Evolutionary conservation across 2,113 vertebrate genomes (phyloP).

Genomic region (Apteryx mantelli): DNA sequence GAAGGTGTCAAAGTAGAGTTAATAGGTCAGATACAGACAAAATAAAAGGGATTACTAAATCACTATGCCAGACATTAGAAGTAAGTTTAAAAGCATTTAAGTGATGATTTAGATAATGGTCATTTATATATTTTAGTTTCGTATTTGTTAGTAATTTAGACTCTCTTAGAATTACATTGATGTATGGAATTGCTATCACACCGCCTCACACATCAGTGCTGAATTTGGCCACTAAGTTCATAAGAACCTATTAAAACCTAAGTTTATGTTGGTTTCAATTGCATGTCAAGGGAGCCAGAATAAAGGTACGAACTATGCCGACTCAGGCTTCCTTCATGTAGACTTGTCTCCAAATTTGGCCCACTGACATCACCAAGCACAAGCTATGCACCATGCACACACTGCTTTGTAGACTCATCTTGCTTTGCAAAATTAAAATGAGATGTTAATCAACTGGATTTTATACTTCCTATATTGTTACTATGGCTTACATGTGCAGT

Average conservation of each 20-base stretch:
- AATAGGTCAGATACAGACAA: neutral
- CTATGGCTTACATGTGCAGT: neutral
- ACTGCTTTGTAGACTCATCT: neutral
- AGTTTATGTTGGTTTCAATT: neutral
- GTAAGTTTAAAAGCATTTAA: neutral
- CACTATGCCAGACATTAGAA: neutral
- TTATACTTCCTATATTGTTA: neutral
- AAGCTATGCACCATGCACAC: neutral
- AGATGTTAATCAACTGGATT: neutral
- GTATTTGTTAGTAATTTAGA: neutral
- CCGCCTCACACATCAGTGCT: accelerated
- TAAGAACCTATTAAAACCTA: neutral
- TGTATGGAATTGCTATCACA: accelerated
- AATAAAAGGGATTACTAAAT: neutral
- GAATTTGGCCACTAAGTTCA: neutral
- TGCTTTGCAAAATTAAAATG: neutral
- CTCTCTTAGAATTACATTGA: neutral
- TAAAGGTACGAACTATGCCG: neutral
- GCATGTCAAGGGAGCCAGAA: neutral
- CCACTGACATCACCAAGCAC: neutral
- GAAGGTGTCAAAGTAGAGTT: neutral
- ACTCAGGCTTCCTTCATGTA: neutral
- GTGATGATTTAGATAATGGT: neutral
- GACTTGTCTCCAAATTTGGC: neutral
- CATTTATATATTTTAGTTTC: neutral